Base-by-base conservation (phyloP, 2,888 invertebrate genomes). In the Machimus atricapillus region DNA sequence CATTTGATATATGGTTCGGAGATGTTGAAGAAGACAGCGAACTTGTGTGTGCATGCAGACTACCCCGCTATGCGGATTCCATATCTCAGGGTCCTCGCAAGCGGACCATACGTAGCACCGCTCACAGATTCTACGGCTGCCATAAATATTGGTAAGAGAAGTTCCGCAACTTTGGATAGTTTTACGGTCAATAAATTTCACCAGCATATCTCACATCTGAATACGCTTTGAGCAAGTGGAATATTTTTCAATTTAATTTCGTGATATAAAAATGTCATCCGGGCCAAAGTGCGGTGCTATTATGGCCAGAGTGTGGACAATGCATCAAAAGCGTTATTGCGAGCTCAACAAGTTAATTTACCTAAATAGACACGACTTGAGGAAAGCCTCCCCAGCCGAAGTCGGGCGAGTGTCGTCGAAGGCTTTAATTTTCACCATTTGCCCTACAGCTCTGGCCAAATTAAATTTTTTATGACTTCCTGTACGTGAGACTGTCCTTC, bases 111-210 rank as follows among this genome's bases (percentile, higher is more conserved):
- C 83, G 83, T 37, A 40, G 83, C 58, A 34, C 58, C 31, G 37
- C 34, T 66, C 34, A 37, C 58, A n/a, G 34, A n/a, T 83, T 73
- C 83, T 73, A 37, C 66, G 83, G 66, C 83, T 83, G 19, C 58
- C 66, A 83, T 83, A 83, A 83, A 83, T 83, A 83, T 83, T 40
- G 83, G 83, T 83, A 40, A n/a, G 66, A 85, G 76, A 76, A 76
- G 74, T 85, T 85, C 85, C 85, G 85, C 85, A 85, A 85, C 76
- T 85, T 85, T 77, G 76, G 76, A 85, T 85, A 85, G 85, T 85
- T 85, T 85, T 85, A 85, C 85, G 85, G 85, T 85, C 85, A 85
- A 85, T 85, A 85, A 85, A 85, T 85, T 85, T 85, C 52, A 37
- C 74, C 34, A 56, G 37, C 74, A 77, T 85, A 85, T 85, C 85